Percentiles rank a stretch among this genome's conserved stretches.
Evolutionary conservation across 2,797 vertebrate genomes (phyloP).

Genomic region (Coluber constrictor): DNA sequence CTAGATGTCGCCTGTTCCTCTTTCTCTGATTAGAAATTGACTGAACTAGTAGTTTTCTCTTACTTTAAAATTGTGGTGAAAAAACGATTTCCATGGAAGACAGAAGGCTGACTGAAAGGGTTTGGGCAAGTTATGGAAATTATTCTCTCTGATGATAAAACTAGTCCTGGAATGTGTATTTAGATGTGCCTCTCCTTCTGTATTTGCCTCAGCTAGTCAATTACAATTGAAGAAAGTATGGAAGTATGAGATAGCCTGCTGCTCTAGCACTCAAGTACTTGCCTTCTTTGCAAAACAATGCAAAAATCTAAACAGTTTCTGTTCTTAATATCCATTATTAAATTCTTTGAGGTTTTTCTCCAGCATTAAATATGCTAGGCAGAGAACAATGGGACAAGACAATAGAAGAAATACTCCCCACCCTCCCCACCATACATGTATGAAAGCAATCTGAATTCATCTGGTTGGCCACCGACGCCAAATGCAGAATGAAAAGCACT

Average conservation of each 20-base stretch:
- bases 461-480: not conserved
- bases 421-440: not conserved
- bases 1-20: not conserved
- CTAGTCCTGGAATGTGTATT: not conserved
- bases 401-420: not conserved
- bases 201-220: not conserved
- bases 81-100: not conserved
- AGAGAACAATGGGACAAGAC: not conserved
- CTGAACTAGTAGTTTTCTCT: not conserved
- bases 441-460: not conserved
- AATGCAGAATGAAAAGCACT: not conserved
- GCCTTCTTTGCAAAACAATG: not conserved
- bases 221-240: not conserved
- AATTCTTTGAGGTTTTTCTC: not conserved
- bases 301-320: not conserved
- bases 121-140: not conserved
- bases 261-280: not conserved
- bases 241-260: not conserved
- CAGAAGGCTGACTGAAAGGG: not conserved
- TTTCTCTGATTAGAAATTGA: not conserved
- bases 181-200: not conserved
- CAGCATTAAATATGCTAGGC: not conserved
- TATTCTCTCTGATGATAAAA: not conserved
- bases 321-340: not conserved
- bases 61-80: not conserved